Conservation (phyloP, 2,797 vertebrate species). For the Eleutherodactylus coqui region DNA sequence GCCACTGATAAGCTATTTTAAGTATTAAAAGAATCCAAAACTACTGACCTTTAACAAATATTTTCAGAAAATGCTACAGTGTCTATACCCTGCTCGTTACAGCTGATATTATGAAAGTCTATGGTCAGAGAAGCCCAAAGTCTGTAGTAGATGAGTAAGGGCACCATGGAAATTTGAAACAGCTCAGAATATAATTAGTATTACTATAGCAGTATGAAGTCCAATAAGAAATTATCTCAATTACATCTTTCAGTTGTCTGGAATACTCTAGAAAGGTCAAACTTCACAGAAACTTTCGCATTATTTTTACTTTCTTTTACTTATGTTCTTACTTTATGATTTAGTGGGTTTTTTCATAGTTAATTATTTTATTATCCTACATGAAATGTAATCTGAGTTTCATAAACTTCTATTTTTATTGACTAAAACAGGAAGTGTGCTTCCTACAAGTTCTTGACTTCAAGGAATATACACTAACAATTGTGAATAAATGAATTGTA, state of each 20-base stretch:
- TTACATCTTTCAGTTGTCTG: no score
- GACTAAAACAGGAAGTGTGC: neutral
- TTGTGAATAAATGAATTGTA: neutral
- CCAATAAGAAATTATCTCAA: neutral
- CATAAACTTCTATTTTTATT: neutral
- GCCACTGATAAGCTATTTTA: neutral
- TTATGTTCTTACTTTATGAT: no score
- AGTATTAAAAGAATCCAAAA: neutral
- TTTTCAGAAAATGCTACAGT: neutral
- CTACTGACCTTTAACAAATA: neutral
- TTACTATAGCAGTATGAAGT: neutral
- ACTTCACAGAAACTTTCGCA: no score
- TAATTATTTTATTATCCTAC: no score
- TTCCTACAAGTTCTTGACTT: neutral
- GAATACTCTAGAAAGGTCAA: no score
- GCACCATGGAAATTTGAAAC: no score
- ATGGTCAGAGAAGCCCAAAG: neutral
- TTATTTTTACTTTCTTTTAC: neutral
- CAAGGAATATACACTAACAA: neutral
- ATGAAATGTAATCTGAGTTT: neutral
- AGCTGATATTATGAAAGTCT: neutral
- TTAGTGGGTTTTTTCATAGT: no score
- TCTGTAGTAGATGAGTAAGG: no score
- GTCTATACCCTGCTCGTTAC: neutral
- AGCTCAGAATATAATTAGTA: no score